These are phyloP conservation scores for Hormaphis cornu DNA, from an alignment of 1,140 invertebrate genomes.

Conservation along the genomic window DNA sequence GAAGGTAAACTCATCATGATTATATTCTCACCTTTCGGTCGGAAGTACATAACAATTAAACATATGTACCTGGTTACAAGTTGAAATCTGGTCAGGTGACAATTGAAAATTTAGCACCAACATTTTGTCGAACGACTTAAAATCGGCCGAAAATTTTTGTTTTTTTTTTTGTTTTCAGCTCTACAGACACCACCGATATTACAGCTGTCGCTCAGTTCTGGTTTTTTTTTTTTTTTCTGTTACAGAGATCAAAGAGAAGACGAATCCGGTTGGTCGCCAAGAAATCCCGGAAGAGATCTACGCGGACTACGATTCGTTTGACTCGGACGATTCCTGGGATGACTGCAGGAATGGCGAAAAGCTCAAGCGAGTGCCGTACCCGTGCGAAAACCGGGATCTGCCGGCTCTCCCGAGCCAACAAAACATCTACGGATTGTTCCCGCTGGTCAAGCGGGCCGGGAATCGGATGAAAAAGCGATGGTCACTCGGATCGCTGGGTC, in stretches of 20 bases:
- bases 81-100: too few relatives aligned
- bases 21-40: too few relatives aligned
- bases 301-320: conserved; percentile 33
- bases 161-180: too few relatives aligned
- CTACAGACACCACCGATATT: too few relatives aligned
- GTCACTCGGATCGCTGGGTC: conserved; percentile 36
- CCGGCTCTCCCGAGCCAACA: neutral
- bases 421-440: conserved; percentile 36
- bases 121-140: too few relatives aligned
- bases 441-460: conserved; percentile 37
- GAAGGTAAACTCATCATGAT: too few relatives aligned
- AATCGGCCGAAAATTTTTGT: too few relatives aligned
- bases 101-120: too few relatives aligned
- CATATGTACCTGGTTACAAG: too few relatives aligned
- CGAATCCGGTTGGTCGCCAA: neutral
- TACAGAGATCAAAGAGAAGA: neutral
- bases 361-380: neutral
- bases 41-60: too few relatives aligned
- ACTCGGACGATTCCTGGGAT: conserved; percentile 34
- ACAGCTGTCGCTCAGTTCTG: too few relatives aligned
- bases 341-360: conserved; percentile 8
- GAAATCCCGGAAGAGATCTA: conserved; percentile 16
- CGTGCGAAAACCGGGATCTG: conserved; percentile 6
- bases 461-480: conserved; percentile 37
- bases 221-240: neutral